Conservation (phyloP, 37 sponge, comb jelly and placozoan species). For the Eunapius fragilis region DNA sequence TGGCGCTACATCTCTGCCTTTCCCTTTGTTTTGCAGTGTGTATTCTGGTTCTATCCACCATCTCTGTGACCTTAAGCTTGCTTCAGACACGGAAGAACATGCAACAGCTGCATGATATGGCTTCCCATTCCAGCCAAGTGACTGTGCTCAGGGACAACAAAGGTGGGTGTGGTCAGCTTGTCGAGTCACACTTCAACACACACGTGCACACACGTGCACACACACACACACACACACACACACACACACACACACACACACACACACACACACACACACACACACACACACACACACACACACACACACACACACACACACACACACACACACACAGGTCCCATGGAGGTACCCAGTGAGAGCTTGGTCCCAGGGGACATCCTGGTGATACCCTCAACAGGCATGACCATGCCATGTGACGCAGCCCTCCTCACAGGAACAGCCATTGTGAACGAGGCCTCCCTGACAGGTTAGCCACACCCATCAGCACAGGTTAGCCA, state of each 20-base stretch:
- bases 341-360: constrained; percentile 38
- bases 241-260: no score
- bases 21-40: constrained; percentile 44
- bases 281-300: no score
- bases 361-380: constrained; percentile 87
- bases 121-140: constrained; percentile 23
- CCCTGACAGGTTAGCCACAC: constrained; percentile 7
- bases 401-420: constrained; percentile 81
- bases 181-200: not conserved
- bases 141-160: constrained; percentile 42
- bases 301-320: no score
- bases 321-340: constrained; percentile 4
- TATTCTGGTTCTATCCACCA: constrained; percentile 38
- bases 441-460: constrained; percentile 87
- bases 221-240: no score
- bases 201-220: not conserved
- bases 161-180: constrained; percentile 12
- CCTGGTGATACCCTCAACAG: constrained; percentile 70
- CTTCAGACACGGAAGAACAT: constrained; percentile 46
- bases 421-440: constrained; percentile 82
- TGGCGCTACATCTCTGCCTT: no score
- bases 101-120: constrained; percentile 75
- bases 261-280: no score
- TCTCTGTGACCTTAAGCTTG: constrained; percentile 65
- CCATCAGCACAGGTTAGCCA: no score